phyloP scores from a whole-genome alignment of 2,888 invertebrate genomes.

The Cloeon dipterum region DNA sequence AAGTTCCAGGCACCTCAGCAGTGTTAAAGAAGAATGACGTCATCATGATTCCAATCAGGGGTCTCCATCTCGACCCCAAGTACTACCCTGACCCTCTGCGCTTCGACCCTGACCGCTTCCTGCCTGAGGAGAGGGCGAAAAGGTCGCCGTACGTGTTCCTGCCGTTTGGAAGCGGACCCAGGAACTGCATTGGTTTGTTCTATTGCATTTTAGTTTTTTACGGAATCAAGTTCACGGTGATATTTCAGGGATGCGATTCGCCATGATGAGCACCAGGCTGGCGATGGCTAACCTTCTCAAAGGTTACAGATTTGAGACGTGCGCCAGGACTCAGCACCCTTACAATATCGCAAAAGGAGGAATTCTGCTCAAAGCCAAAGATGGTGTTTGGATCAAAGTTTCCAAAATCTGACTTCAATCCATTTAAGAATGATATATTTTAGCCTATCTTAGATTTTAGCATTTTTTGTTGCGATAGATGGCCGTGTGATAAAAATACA shows the following conservation, averaged over 20 bases:
- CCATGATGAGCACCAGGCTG: conserved; percentile 24
- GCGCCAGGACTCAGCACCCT: conserved; percentile 21
- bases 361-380: conserved; percentile 19
- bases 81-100: conserved; percentile 13
- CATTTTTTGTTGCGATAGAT: too few relatives aligned
- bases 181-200: conserved; percentile 27
- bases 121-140: conserved; percentile 9
- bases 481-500: too few relatives aligned
- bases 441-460: too few relatives aligned
- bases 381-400: conserved; percentile 21
- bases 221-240: neutral
- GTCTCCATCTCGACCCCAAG: conserved; percentile 12
- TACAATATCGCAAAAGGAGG: conserved; percentile 18
- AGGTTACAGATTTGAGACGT: conserved; percentile 20
- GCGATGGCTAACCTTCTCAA: conserved; percentile 23
- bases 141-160: conserved; percentile 11
- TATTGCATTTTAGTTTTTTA: too few relatives aligned
- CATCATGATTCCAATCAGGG: conserved; percentile 15
- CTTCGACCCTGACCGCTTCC: conserved; percentile 14
- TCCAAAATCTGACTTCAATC: conserved; percentile 9
- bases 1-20: conserved; percentile 22
- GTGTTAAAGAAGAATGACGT: conserved; percentile 22
- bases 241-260: conserved; percentile 18
- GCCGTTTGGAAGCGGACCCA: conserved; percentile 19
- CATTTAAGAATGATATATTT: too few relatives aligned